phyloP scores from a whole-genome alignment of 2,113 vertebrate species.

The Aleadryas rufinucha region DNA sequence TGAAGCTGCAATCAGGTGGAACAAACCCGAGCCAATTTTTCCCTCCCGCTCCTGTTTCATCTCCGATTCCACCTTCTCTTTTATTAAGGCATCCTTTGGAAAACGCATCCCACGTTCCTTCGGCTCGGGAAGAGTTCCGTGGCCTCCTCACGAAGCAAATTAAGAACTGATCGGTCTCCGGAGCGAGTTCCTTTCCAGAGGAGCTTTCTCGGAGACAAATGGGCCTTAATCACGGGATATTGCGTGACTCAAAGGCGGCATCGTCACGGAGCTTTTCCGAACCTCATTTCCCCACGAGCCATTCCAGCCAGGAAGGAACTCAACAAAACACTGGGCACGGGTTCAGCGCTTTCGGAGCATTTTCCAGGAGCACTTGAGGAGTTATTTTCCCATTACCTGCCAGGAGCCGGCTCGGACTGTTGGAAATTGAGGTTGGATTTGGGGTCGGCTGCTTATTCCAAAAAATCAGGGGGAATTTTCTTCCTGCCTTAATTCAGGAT shows the following conservation, averaged over 20 bases:
- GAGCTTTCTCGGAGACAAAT: not conserved
- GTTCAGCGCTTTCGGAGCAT: not conserved
- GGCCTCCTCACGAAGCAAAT: not conserved
- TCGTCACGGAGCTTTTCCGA: not conserved
- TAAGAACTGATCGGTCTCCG: not conserved
- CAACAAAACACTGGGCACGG: not conserved
- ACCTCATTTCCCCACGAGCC: conserved; percentile 14
- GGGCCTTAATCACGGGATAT: not conserved
- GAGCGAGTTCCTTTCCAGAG: not conserved
- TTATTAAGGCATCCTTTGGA: not conserved
- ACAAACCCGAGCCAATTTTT: not conserved
- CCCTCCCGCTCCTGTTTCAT: not conserved
- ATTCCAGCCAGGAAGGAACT: not conserved
- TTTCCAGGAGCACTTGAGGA: not conserved
- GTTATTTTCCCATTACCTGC: not conserved
- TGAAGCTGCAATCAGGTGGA: not conserved
- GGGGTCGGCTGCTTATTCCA: not conserved
- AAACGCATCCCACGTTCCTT: not conserved
- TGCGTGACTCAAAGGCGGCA: not conserved
- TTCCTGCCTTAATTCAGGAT: not conserved
- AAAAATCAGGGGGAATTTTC: not conserved
- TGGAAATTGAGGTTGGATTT: not conserved
- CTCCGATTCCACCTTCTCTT: not conserved
- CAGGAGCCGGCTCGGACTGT: not conserved
- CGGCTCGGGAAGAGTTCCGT: not conserved